These are phyloP conservation scores for Spheniscus mendiculus DNA, from an alignment of 2,113 vertebrate species.

Conservation along the genomic window DNA sequence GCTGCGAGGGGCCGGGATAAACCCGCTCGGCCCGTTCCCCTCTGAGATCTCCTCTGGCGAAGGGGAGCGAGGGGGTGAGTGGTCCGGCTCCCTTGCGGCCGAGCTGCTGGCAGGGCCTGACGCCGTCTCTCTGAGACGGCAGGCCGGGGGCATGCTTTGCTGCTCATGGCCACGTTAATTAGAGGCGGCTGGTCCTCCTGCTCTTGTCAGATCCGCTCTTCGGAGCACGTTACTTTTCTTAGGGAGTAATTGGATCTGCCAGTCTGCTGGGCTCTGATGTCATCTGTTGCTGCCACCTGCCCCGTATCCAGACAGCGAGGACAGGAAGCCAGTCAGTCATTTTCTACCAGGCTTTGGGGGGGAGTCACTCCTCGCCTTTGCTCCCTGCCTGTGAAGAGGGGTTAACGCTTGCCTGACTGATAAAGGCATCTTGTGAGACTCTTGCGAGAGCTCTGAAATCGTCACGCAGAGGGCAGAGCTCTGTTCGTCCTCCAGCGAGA, in stretches of 20 bases:
- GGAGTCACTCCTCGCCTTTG: not conserved
- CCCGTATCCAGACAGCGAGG: not conserved
- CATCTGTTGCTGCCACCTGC: not conserved
- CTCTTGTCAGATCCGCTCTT: not conserved
- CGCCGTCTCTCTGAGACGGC: not conserved
- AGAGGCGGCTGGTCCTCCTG: not conserved
- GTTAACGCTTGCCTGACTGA: not conserved
- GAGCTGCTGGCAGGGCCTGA: not conserved
- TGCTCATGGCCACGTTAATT: not conserved
- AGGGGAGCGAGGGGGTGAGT: not conserved
- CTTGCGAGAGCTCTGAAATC: not conserved
- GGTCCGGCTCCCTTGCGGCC: accelerated
- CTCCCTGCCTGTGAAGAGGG: not conserved
- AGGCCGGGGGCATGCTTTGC: not conserved
- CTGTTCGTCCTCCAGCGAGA: accelerated
- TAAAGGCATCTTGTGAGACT: not conserved
- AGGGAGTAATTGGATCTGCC: not conserved
- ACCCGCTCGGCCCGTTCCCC: accelerated
- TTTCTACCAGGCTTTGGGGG: not conserved
- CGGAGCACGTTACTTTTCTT: not conserved
- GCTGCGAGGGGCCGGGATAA: not conserved
- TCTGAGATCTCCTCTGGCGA: not conserved
- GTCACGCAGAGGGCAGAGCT: accelerated
- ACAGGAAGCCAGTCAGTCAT: not conserved
- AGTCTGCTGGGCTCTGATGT: not conserved